Evolutionary conservation across 2,797 vertebrate species (phyloP).

Genomic region (Myotis daubentonii): DNA sequence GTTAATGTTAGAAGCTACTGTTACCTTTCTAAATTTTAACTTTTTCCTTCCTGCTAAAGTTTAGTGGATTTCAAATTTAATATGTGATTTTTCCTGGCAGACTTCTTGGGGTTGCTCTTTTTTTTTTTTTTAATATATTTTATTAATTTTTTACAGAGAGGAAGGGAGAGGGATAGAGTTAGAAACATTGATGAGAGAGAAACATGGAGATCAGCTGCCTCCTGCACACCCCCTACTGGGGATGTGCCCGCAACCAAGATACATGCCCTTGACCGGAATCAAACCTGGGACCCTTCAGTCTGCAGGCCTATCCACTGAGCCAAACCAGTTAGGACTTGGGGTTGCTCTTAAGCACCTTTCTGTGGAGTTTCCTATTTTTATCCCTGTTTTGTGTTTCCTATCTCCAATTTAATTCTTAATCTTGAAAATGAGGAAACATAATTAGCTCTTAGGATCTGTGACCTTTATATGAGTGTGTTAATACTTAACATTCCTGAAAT

Average conservation of each 20-base stretch:
- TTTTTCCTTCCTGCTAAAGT: background rate
- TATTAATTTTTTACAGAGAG: too few relatives aligned
- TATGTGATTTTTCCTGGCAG: constrained; percentile 14
- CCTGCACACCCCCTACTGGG: too few relatives aligned
- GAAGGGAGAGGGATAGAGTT: too few relatives aligned
- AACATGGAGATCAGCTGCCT: too few relatives aligned
- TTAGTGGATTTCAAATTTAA: constrained; percentile 16
- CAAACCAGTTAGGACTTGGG: background rate
- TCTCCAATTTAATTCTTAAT: background rate
- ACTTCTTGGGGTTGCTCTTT: constrained; percentile 9
- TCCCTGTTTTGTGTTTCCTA: background rate
- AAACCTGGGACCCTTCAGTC: too few relatives aligned
- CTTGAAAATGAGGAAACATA: background rate
- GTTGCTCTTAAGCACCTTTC: constrained; percentile 26
- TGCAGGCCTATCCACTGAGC: too few relatives aligned
- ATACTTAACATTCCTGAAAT: constrained; percentile 7
- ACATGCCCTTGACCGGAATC: too few relatives aligned
- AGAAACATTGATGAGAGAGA: too few relatives aligned
- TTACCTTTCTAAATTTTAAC: constrained; percentile 54
- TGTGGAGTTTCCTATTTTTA: constrained; percentile 23
- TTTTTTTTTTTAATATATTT: too few relatives aligned
- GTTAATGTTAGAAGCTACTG: constrained; percentile 49
- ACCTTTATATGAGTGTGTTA: background rate
- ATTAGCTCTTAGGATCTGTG: background rate
- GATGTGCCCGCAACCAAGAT: too few relatives aligned